Base-by-base conservation (phyloP, 2,888 invertebrate genomes). In the Seira ritae region DNA sequence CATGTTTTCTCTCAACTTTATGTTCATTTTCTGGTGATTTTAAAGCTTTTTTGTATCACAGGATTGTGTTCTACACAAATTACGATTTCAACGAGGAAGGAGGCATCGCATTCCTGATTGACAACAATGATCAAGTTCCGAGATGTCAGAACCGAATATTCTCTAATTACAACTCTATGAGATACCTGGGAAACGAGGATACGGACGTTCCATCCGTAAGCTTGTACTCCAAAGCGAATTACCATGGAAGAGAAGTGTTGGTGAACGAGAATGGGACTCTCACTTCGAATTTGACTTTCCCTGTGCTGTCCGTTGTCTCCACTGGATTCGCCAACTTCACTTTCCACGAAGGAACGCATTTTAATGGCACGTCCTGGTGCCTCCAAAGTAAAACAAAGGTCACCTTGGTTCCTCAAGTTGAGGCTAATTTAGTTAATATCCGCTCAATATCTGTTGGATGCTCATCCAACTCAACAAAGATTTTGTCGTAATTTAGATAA, bases 311-410 rank as follows among this genome's bases (percentile, higher is more conserved):
- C 12, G 23, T 72, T n/a, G 83, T 19, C 15, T 55, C 77, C 0
- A 73, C 78, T 10, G 83, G 83, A 55, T 70, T 72, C 66, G 77
- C 55, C 15, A 83, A 83, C 60, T 83, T 68, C 46, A 83, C 83
- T 1, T 83, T 83, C 62, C 73, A 78, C 37, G 65, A 72, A 19
- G 69, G 68, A 12, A 4, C 24, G 12, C 68, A 78, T 20, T 46
- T 37, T 3, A 70, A n/a, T 22, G 83, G 83, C 1, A 6, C 31
- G 0, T 67, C 78, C 12, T 83, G 77, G 77, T 83, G 83, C 19
- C 6, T 69, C n/a, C 24, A 37, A 20, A 72, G 72, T 12, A 62
- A 72, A n/a, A 31, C 50, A 3, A 83, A 83, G 60, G 76, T 83
- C 23, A 42, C 31, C 3, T 6, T 78, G 0, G 55, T 78, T 1